Evolutionary conservation across 2,797 vertebrate genomes (phyloP).

Genomic region (Melanogrammus aeglefinus): DNA sequence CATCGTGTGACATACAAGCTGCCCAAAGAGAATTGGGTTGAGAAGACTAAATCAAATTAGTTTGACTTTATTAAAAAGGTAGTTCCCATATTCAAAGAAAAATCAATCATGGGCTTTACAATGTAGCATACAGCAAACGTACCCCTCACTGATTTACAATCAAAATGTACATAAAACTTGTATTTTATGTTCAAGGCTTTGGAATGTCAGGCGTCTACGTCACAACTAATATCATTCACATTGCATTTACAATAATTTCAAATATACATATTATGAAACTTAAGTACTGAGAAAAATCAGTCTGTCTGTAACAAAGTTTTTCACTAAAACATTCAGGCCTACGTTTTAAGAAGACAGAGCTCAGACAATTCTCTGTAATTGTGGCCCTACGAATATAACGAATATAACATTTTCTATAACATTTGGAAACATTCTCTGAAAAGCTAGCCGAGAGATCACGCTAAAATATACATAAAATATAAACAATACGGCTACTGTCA

Average conservation of each 20-base stretch:
- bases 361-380: conserved; percentile 34
- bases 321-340: conserved; percentile 22
- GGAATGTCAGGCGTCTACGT: conserved; percentile 56
- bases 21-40: background rate
- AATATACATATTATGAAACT: conserved; percentile 30
- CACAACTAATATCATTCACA: conserved; percentile 51
- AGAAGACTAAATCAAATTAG: background rate
- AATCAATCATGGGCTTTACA: conserved; percentile 44
- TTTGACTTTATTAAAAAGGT: conserved; percentile 6
- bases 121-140: conserved; percentile 59
- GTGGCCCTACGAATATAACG: conserved; percentile 18
- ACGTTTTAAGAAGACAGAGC: conserved; percentile 28
- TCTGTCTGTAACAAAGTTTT: conserved; percentile 11
- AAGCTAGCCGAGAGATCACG: conserved; percentile 51
- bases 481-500: conserved; percentile 56
- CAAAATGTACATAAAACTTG: conserved; percentile 69
- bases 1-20: background rate
- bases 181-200: conserved; percentile 63
- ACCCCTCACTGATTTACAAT: conserved; percentile 58
- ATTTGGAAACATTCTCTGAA: conserved; percentile 54
- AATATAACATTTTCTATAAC: conserved; percentile 46
- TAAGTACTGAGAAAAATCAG: conserved; percentile 4
- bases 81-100: conserved; percentile 27
- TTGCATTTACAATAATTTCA: conserved; percentile 62
- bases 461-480: conserved; percentile 48